phyloP scores from a whole-genome alignment of 35 echinoderm and acorn worm species.

The Eucidaris tribuloides region DNA sequence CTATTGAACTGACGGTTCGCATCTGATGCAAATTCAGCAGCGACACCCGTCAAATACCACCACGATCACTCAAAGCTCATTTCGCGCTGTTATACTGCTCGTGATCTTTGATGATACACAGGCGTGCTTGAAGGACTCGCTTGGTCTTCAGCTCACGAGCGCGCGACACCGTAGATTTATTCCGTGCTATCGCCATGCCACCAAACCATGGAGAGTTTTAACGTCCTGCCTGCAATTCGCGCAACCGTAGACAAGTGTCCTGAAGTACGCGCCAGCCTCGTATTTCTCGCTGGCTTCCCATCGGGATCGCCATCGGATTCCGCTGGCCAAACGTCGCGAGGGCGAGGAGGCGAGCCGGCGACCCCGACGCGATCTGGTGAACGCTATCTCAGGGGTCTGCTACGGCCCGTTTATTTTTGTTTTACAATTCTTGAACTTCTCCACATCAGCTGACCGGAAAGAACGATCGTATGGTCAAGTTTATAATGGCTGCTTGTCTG shows the following conservation, averaged over 20 bases:
- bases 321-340: slow-evolving; percentile 27
- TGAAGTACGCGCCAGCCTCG: slow-evolving; percentile 28
- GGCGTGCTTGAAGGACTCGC: slow-evolving; percentile 85
- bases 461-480: slow-evolving; percentile 65
- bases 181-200: slow-evolving; percentile 84
- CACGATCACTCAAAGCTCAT: slow-evolving; percentile 26
- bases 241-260: slow-evolving; percentile 11
- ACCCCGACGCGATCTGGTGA: slow-evolving; percentile 43
- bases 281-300: slow-evolving; percentile 68
- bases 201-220: slow-evolving; percentile 84
- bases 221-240: slow-evolving; percentile 56
- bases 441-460: slow-evolving; percentile 69
- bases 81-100: slow-evolving; percentile 60
- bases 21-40: neutral
- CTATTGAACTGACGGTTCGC: neutral
- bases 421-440: slow-evolving; percentile 92
- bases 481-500: slow-evolving; percentile 48
- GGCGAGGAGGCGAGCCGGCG: slow-evolving; percentile 2
- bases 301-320: too few relatives aligned
- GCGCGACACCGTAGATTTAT: slow-evolving; percentile 59
- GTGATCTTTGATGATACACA: slow-evolving; percentile 77
- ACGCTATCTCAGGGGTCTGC: slow-evolving; percentile 85
- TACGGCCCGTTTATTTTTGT: slow-evolving; percentile 91
- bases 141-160: slow-evolving; percentile 60
- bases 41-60: neutral